Evolutionary conservation across 2,113 vertebrate species (phyloP).

Genomic region (Urocitellus parryii): DNA sequence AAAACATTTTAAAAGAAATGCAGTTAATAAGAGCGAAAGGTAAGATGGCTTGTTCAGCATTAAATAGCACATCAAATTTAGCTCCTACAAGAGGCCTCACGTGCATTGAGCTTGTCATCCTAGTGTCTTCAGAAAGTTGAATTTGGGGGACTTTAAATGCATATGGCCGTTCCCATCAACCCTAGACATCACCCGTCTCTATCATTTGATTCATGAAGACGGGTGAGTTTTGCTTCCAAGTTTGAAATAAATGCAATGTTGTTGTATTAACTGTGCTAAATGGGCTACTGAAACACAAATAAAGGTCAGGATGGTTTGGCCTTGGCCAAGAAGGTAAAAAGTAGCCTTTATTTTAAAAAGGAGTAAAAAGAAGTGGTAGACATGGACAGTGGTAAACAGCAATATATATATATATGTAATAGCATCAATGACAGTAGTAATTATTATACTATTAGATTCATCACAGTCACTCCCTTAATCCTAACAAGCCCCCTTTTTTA

Average conservation of each 20-base stretch:
- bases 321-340: not conserved
- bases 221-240: not conserved
- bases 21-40: not conserved
- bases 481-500: not conserved
- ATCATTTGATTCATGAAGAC: not conserved
- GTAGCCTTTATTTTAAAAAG: not conserved
- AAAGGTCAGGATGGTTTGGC: not conserved
- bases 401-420: too few species aligned
- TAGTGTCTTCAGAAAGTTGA: not conserved
- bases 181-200: not conserved
- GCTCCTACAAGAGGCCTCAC: accelerated
- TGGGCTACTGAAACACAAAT: not conserved
- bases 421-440: too few species aligned
- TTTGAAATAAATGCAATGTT: not conserved
- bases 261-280: too few species aligned
- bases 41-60: not conserved
- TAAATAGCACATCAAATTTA: not conserved
- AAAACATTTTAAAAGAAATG: not conserved
- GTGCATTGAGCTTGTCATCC: not conserved
- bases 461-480: not conserved
- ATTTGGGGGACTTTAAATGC: not conserved
- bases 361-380: not conserved
- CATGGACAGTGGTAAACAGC: not conserved
- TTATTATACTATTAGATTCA: not conserved
- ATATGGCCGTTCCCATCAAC: not conserved